Base-by-base conservation (phyloP, 2,888 invertebrate genomes). In the Cerceris ruficornis region DNA sequence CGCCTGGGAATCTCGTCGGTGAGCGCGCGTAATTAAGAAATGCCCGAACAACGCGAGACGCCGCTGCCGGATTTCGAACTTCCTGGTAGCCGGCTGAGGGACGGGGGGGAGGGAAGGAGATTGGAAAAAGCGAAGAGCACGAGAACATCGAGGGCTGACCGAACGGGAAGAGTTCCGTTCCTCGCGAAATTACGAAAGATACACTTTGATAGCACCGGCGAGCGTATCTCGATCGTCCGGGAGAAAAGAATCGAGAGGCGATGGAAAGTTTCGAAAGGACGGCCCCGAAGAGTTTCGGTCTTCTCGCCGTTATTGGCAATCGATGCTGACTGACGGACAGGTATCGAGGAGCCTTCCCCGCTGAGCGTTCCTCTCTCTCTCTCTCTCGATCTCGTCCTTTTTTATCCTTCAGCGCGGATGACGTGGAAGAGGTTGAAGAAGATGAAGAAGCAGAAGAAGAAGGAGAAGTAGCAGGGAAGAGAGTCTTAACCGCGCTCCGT, bases 401-500 rank as follows among this genome's bases (percentile, higher is more conserved):
- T 83, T 75, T 61, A 61, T 64, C 58, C 66, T 49, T 73, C 57
- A 55, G 69, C 54, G 59, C 73, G 69, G 81, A 80, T 77, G 80
- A 87, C 80, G 80, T 81, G 77, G 77, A 81, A 75, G 83, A 82
- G 78, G 75, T 55, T 74, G 77, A 80, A 76, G 76, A 75, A 78
- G 81, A 75, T 75, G 82, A 80, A 83, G 80, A 82, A 74, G 74
- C 67, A 42, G 68, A 72, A 49, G 73, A 77, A 65, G 65, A 76
- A 59, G 62, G 66, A 52, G 70, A 59, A 49, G 68, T 50, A 52
- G 55, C 11, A 39, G 42, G 14, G 74, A 60, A 69, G 49, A 73
- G 69, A 77, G 85, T 87, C 86, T 87, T 87, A 88, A 83, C 85
- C 80, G 76, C 79, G 85, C 87, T 86, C 87, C 85, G 84, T 87